These are phyloP conservation scores for Acanthurus leucopareius DNA, from an alignment of 2,797 vertebrate species.

Conservation along the genomic window DNA sequence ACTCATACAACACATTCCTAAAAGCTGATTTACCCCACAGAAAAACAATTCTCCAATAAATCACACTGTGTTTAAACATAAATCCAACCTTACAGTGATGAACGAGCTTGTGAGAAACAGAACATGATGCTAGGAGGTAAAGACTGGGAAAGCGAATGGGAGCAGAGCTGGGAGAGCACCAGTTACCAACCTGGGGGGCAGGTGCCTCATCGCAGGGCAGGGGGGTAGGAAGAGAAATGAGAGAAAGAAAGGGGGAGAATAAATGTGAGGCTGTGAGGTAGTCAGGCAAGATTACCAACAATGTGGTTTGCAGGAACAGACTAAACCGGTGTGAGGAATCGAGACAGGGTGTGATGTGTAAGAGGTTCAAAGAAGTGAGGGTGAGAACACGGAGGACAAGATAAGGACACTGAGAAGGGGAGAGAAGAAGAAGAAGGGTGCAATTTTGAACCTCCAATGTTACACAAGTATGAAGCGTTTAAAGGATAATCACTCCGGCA, in stretches of 20 bases:
- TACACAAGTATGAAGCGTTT: background rate
- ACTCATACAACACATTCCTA: background rate
- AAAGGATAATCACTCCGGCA: conserved; percentile 23
- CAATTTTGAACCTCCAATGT: conserved; percentile 19
- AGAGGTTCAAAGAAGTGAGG: conserved; percentile 44
- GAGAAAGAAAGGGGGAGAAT: conserved; percentile 16
- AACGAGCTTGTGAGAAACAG: conserved; percentile 32
- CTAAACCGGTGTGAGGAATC: conserved; percentile 23
- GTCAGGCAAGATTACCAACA: conserved; percentile 42
- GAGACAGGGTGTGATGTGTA: conserved; percentile 20
- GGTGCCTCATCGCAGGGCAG: conserved; percentile 12
- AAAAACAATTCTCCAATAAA: conserved; percentile 18
- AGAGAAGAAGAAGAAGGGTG: background rate
- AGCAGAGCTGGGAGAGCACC: conserved; percentile 35
- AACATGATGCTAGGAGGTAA: conserved; percentile 29
- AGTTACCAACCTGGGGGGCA: conserved; percentile 26
- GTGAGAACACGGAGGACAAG: conserved; percentile 12
- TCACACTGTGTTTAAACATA: background rate
- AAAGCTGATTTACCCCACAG: background rate
- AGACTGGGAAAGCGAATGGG: conserved; percentile 11
- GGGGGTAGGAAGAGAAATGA: conserved; percentile 31
- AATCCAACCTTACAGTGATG: conserved; percentile 35
- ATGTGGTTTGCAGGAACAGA: conserved; percentile 16
- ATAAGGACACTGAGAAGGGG: background rate
- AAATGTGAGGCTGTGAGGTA: conserved; percentile 45